Evolutionary conservation across 2,797 vertebrate genomes (phyloP), one percentile per base, ranked within the genome.

Genomic region (Fratercula arctica): DNA sequence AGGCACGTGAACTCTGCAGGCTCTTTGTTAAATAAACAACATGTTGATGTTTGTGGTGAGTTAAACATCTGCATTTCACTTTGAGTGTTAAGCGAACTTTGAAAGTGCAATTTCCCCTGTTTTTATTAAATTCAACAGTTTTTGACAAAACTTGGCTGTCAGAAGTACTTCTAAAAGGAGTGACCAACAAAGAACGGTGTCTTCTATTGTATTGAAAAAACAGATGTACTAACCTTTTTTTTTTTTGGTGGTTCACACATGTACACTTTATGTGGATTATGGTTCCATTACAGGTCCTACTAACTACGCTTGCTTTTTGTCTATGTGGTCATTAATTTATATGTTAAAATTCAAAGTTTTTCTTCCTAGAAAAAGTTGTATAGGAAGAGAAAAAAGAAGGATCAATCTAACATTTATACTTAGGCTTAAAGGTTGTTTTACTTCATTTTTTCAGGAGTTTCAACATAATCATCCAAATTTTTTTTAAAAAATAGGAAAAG

Each of bases 21-120:
- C 45, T 77, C 74, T 64, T 68, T 68, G 67, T 80, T 77, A 93
- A 85, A 88, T 91, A 89, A 90, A 91, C 82, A 94, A 72, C 87
- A 88, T 51, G 25, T 74, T 48, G 64, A 51, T 82, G 25, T 61
- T 89, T 81, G 81, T 24, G 43, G 69, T 31, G 16, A 93, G 69
- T 69, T 37, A 66, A 91, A 95, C 50, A 86, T 87, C 90, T 87
- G 89, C 66, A 13, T 76, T 86, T 93, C 66, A 53, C 87, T 72
- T 54, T 26, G 37, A 87, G 48, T 8, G 2, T 80, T 66, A 85
- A 26, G 39, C 1, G 14, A 80, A 72, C 24, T 80, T 73, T 78
- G 64, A 83, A 94, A 94, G 85, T 18, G 33, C 41, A 53, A 13
- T 85, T 81, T 82, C 28, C 35, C 28, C 39, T 69, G 26, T 19